Evolutionary conservation across 2,113 vertebrate species (phyloP), one percentile per base, ranked within the genome.

Genomic region (Prolemur simus): DNA sequence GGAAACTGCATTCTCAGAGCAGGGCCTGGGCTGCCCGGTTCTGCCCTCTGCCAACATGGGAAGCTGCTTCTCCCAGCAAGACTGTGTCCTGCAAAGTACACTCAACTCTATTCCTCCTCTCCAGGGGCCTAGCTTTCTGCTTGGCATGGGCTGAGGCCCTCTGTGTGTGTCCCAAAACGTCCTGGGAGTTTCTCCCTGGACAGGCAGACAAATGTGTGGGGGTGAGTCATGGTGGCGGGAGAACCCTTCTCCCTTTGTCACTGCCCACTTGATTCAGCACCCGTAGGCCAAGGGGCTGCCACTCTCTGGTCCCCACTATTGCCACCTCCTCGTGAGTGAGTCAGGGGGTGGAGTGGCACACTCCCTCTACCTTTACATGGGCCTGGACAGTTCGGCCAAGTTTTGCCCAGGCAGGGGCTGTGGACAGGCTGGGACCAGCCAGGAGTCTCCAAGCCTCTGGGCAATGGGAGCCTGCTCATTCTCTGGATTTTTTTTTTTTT

Each of bases 211-310:
- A 0, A 54, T 21, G 68, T 94, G 89, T 29, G 15, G 34, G 13
- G 37, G 73, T 94, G 87, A 96, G 83, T 97, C 92, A 95, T 0
- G 3, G 60, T 2, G 4, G 54, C 8, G 0, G 52, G 52, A 89
- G 37, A 92, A 49, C 60, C 42, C 66, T n/a, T 47, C 21, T 56
- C 42, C 37, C 34, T 20, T 37, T 12, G 15, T 60, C 69, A 47
- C 14, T 13, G 69, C 47, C 58, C 47, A n/a, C 21, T 77, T 97
- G 96, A 97, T 82, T 98, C 98, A 97, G 64, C 8, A 23, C 37
- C 80, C 49, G 1, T 11, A 45, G 34, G 89, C 73, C 74, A 91
- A 45, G 13, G 73, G 52, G 63, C 81, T 77, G 47, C 81, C 58
- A 10, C 84, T 58, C 37, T 34, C 80, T 73, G 47, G 39, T 27